Percentiles rank a stretch among this genome's conserved stretches.
Evolutionary conservation across 2,888 invertebrate species (phyloP).

Genomic region (Oscheius onirici): DNA sequence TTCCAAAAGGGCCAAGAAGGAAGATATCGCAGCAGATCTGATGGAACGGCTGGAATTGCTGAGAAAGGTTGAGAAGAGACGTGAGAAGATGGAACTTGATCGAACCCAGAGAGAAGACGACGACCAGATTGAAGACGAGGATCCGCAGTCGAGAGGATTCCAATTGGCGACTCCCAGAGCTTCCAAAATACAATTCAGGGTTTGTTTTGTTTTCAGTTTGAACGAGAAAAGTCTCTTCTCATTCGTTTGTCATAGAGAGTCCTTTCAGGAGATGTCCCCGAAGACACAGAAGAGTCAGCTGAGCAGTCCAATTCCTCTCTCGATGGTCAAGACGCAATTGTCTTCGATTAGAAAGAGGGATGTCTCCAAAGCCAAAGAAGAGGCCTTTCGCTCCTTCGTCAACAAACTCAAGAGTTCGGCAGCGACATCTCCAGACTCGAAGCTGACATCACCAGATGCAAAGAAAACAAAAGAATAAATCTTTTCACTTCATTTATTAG

Average conservation of each 20-base stretch:
- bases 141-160: neutral
- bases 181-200: neutral
- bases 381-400: neutral
- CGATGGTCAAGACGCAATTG: too few species aligned
- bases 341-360: too few species aligned
- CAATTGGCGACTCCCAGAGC: neutral
- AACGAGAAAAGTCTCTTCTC: too few species aligned
- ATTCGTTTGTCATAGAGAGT: too few species aligned
- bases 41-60: neutral
- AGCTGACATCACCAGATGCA: too few species aligned
- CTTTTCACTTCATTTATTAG: neutral
- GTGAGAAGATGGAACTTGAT: slow-evolving; percentile 6
- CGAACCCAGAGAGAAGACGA: neutral
- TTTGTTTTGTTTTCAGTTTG: too few species aligned
- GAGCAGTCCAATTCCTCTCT: too few species aligned
- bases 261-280: too few species aligned
- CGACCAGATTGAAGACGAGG: neutral
- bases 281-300: too few species aligned
- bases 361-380: neutral
- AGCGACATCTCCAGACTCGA: neutral
- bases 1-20: neutral
- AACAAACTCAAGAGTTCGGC: neutral
- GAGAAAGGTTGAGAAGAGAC: neutral
- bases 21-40: neutral
- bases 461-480: neutral